These are phyloP conservation scores for Ellobius talpinus DNA, from an alignment of 2,113 vertebrate genomes.

Conservation along the genomic window DNA sequence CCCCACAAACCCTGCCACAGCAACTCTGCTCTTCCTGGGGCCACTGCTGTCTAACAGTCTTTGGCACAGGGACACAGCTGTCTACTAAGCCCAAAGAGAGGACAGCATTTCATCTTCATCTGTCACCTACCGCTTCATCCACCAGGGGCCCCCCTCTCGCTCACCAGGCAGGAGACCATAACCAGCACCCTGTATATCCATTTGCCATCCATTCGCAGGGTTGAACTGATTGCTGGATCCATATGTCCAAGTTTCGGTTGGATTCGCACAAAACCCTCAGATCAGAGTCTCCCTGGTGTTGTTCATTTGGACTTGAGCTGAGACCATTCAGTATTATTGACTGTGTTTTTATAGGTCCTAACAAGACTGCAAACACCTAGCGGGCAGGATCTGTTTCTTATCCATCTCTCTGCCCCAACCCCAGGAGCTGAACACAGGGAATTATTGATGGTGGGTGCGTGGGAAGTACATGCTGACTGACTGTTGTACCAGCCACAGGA, in stretches of 20 bases:
- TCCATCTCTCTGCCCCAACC: constrained; percentile 32
- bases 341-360: constrained; percentile 63
- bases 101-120: background rate
- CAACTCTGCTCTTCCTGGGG: background rate
- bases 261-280: background rate
- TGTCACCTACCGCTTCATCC: background rate
- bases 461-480: constrained; percentile 50
- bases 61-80: background rate
- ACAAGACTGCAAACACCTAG: constrained; percentile 69
- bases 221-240: background rate
- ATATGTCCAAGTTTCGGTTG: background rate
- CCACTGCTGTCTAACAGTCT: background rate
- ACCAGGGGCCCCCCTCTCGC: background rate
- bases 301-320: constrained; percentile 53
- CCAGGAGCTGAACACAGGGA: background rate
- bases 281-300: background rate
- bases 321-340: constrained; percentile 57
- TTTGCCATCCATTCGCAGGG: background rate
- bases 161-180: background rate
- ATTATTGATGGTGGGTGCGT: constrained; percentile 28
- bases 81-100: background rate
- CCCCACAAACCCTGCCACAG: background rate
- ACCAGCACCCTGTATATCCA: background rate
- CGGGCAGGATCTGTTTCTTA: constrained; percentile 57
- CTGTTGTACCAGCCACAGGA: background rate